phyloP scores from a whole-genome alignment of 1,140 invertebrate species.

The Campoletis sonorensis region DNA sequence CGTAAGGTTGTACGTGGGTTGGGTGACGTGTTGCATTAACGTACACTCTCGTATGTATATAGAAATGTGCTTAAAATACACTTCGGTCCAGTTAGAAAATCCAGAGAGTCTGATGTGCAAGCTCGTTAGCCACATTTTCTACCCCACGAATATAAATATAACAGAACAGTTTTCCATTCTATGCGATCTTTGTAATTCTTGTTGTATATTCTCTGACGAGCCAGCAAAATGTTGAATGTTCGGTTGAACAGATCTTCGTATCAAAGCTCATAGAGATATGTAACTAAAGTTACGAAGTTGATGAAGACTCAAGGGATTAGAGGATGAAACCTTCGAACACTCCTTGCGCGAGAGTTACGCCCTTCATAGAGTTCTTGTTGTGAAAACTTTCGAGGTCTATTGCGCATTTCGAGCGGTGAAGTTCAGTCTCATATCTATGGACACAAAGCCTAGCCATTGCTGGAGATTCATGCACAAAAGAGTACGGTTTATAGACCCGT shows the following conservation, averaged over 20 bases:
- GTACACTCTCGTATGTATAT: neutral
- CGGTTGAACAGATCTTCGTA: neutral
- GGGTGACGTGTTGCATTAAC: neutral
- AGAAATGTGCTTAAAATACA: neutral
- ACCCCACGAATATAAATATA: neutral
- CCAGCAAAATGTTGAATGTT: neutral
- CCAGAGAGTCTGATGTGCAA: constrained; percentile 19
- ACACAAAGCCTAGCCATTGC: neutral
- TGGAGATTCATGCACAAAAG: constrained; percentile 24
- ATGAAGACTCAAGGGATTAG: neutral
- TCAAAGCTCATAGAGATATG: neutral
- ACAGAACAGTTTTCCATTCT: constrained; percentile 1
- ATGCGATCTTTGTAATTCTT: neutral
- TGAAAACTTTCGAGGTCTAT: too few species aligned
- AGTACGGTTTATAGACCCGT: constrained; percentile 42
- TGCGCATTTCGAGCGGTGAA: too few species aligned
- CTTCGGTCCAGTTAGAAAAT: neutral
- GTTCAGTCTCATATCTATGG: too few species aligned
- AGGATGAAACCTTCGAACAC: neutral
- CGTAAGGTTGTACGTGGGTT: constrained; percentile 10
- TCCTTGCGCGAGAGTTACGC: neutral
- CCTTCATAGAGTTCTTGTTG: neutral
- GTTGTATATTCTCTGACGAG: neutral
- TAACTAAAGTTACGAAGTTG: neutral
- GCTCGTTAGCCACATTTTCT: constrained; percentile 39